Conservation (phyloP, 2,113 vertebrate genomes). For the Prochilodus magdalenae region DNA sequence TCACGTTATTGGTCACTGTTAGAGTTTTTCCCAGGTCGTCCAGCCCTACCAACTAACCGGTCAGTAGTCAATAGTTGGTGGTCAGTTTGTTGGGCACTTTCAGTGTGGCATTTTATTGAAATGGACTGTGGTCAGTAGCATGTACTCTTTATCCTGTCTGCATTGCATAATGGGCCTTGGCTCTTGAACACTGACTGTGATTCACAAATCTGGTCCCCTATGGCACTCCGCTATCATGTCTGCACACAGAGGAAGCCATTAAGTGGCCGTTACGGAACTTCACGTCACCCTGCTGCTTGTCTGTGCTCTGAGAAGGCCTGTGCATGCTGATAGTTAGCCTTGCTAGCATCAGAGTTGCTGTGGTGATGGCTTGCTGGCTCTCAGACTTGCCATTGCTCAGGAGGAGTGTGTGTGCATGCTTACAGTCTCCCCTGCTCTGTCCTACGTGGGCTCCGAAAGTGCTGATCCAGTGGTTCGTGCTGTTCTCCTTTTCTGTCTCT, state of each 20-base stretch:
- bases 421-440: not conserved
- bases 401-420: not conserved
- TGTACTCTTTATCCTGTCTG: too few species aligned
- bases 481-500: not conserved
- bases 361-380: constrained; percentile 36
- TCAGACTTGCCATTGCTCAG: not conserved
- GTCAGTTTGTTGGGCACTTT: too few species aligned
- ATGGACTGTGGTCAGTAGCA: too few species aligned
- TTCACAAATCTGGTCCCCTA: not conserved
- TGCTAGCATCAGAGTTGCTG: constrained; percentile 39
- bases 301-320: constrained; percentile 22
- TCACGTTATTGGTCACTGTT: too few species aligned
- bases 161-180: too few species aligned
- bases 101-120: too few species aligned
- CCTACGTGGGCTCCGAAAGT: constrained; percentile 15
- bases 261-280: constrained; percentile 37
- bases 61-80: too few species aligned
- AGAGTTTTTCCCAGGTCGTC: too few species aligned
- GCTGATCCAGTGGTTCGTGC: not conserved
- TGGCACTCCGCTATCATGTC: not conserved
- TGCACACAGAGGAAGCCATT: not conserved
- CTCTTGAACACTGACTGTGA: not conserved
- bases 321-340: not conserved
- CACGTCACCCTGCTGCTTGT: constrained; percentile 37
- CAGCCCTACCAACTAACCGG: too few species aligned